These are phyloP conservation scores for Gallinago paraguaiae DNA, from an alignment of 2,113 vertebrate genomes.

Conservation along the genomic window DNA sequence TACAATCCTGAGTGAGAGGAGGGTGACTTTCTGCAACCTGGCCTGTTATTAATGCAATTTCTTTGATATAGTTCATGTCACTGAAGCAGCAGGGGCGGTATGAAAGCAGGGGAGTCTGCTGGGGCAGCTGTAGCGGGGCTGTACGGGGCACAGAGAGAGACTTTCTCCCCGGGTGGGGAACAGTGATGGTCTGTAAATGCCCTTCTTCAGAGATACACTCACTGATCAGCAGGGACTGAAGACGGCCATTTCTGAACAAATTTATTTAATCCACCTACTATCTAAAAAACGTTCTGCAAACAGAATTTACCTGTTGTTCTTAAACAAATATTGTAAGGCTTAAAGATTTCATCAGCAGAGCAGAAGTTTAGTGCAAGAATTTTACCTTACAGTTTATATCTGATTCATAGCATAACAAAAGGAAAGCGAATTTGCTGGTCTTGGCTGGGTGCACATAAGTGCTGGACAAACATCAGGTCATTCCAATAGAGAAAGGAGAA, in stretches of 20 bases:
- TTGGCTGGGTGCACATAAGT: not conserved
- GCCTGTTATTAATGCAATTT: not conserved
- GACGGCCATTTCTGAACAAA: not conserved
- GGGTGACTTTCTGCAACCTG: not conserved
- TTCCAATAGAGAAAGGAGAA: not conserved
- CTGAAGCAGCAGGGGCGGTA: not conserved
- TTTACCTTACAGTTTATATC: not conserved
- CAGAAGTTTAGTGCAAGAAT: not conserved
- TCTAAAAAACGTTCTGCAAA: not conserved
- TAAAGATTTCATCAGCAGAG: not conserved
- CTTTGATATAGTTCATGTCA: not conserved
- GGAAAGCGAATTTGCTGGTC: not conserved
- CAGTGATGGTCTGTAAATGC: not conserved
- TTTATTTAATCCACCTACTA: not conserved
- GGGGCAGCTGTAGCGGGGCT: not conserved
- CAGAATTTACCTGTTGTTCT: not conserved
- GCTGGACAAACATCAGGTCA: slow-evolving; percentile 15
- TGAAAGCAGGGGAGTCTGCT: not conserved
- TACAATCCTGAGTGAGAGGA: not conserved
- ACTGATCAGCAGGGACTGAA: not conserved
- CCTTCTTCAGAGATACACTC: not conserved
- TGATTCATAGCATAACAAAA: not conserved
- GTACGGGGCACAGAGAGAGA: not conserved
- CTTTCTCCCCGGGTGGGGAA: not conserved
- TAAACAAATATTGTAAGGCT: not conserved